Evolutionary conservation across 2,113 vertebrate genomes (phyloP).

Genomic region (Sapajus apella): DNA sequence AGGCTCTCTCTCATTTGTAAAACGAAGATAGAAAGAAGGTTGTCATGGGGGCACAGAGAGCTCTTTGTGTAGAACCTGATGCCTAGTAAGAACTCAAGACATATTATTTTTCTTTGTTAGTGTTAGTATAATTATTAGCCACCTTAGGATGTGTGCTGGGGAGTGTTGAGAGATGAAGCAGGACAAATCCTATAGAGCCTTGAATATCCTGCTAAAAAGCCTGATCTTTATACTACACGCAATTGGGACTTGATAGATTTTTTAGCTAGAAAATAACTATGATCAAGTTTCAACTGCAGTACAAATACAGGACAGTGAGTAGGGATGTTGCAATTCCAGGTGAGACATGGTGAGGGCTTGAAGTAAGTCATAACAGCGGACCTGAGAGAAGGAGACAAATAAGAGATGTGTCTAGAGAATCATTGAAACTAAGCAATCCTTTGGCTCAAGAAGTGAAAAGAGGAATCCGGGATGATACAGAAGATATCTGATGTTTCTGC

Average conservation of each 20-base stretch:
- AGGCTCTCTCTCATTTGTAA: background rate
- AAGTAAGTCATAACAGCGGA: background rate
- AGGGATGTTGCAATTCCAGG: background rate
- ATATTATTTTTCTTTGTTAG: slow-evolving; percentile 23
- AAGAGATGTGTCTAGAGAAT: background rate
- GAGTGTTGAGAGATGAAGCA: background rate
- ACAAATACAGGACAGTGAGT: background rate
- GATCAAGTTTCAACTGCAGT: background rate
- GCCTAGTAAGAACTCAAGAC: background rate
- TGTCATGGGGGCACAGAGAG: background rate
- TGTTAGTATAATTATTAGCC: background rate
- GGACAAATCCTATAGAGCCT: background rate
- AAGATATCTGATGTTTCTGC: background rate
- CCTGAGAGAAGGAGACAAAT: background rate
- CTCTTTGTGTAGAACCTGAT: background rate
- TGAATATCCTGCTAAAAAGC: background rate
- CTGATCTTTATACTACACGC: background rate
- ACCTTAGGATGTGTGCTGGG: background rate
- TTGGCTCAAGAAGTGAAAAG: background rate
- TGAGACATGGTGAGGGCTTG: background rate
- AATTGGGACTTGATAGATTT: background rate
- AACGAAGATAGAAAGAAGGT: background rate
- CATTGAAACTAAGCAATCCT: background rate
- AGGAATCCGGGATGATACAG: background rate
- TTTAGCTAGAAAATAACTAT: background rate